These are phyloP conservation scores for Enhydra lutris DNA, from an alignment of 2,113 vertebrate genomes.

Conservation along the genomic window DNA sequence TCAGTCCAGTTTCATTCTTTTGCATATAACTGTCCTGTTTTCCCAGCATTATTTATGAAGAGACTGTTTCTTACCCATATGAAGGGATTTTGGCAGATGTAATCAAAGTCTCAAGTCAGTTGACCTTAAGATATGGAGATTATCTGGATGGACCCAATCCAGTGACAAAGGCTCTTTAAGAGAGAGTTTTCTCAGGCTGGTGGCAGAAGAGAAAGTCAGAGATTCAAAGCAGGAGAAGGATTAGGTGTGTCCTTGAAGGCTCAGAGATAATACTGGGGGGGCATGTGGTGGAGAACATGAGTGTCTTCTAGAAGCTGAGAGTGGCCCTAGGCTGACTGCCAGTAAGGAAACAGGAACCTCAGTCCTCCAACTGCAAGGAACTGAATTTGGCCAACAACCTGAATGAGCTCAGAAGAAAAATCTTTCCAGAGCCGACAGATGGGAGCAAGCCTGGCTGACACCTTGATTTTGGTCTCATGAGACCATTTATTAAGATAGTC, in stretches of 20 bases:
- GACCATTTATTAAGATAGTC: neutral
- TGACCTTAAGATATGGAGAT: neutral
- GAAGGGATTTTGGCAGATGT: neutral
- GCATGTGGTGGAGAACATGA: neutral
- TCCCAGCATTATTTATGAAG: neutral
- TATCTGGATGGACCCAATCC: neutral
- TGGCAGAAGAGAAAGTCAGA: neutral
- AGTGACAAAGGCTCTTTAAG: neutral
- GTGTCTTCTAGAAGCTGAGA: neutral
- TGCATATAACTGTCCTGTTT: neutral
- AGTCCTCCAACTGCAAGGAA: neutral
- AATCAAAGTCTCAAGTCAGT: neutral
- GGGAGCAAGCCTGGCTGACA: neutral
- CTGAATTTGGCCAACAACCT: neutral
- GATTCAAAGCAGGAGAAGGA: neutral
- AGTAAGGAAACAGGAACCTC: neutral
- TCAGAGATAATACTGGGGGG: neutral
- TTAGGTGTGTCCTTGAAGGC: neutral
- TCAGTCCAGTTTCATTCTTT: neutral
- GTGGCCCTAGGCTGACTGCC: neutral
- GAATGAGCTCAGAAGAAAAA: neutral
- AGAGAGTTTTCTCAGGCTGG: neutral
- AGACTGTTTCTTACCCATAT: neutral
- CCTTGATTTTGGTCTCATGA: neutral
- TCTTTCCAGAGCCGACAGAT: neutral